These are phyloP conservation scores for Strix occidentalis DNA, from an alignment of 2,797 vertebrate species.

Conservation along the genomic window DNA sequence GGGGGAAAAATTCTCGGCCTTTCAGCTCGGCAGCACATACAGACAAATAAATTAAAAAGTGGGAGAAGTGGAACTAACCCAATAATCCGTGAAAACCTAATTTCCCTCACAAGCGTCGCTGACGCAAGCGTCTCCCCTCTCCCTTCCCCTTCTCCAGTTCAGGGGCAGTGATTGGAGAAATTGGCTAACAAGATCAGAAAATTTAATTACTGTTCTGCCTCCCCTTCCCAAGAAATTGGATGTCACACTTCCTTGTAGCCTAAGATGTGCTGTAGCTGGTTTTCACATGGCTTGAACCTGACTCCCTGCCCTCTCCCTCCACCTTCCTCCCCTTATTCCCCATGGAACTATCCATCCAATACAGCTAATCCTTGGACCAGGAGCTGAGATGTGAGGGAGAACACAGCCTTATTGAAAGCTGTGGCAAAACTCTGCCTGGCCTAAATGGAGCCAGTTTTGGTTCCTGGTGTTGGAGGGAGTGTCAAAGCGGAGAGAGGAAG, in stretches of 20 bases:
- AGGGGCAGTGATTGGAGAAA: slow-evolving; percentile 84
- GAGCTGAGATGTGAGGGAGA: not conserved
- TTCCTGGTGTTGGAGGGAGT: not conserved
- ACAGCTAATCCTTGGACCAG: not conserved
- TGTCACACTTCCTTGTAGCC: slow-evolving; percentile 78
- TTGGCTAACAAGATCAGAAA: slow-evolving; percentile 87
- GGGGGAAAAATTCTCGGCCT: slow-evolving; percentile 53
- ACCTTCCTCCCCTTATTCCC: not conserved
- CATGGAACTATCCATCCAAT: not conserved
- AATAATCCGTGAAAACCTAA: slow-evolving; percentile 86
- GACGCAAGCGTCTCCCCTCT: slow-evolving; percentile 74
- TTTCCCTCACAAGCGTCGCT: slow-evolving; percentile 77
- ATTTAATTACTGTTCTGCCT: slow-evolving; percentile 82
- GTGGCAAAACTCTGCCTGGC: not conserved
- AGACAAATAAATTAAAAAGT: slow-evolving; percentile 86
- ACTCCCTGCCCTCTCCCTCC: not conserved
- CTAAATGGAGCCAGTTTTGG: not conserved
- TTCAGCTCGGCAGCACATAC: slow-evolving; percentile 80
- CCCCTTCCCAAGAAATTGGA: slow-evolving; percentile 81
- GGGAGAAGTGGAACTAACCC: slow-evolving; percentile 85
- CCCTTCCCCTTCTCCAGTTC: slow-evolving; percentile 76
- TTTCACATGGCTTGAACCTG: slow-evolving; percentile 44
- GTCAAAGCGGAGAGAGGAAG: not conserved
- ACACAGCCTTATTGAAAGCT: fast-evolving
- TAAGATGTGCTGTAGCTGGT: slow-evolving; percentile 39